A percentile compares a stretch with the other conserved stretches of the same genome.
Conservation (phyloP, 1,140 invertebrate genomes). For the Armadillidium nasatum region DNA sequence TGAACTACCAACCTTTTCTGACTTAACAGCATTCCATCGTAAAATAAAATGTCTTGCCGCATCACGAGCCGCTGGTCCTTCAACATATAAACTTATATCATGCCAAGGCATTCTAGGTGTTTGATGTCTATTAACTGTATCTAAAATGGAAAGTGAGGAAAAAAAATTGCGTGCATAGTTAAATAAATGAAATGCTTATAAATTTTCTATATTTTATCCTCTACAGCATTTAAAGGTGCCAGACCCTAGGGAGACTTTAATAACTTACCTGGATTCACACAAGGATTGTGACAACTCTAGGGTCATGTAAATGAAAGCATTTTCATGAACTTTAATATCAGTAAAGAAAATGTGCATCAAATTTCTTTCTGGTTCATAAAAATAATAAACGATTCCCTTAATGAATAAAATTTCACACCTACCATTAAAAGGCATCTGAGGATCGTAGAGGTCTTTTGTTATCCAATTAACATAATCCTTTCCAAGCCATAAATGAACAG, state of each 20-base stretch:
- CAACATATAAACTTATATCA: slow-evolving; percentile 82
- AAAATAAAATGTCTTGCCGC: slow-evolving; percentile 95
- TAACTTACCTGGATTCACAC: too few species aligned
- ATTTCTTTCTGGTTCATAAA: too few species aligned
- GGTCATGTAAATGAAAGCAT: too few species aligned
- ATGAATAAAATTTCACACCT: not conserved
- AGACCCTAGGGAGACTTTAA: too few species aligned
- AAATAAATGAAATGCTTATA: too few species aligned
- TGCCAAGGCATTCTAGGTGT: slow-evolving; percentile 98
- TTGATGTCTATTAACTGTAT: slow-evolving; percentile 77
- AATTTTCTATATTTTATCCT: too few species aligned
- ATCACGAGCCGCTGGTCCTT: slow-evolving; percentile 80
- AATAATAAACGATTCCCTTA: too few species aligned
- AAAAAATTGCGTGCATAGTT: too few species aligned
- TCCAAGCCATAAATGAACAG: slow-evolving; percentile 90
- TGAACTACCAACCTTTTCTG: slow-evolving; percentile 42
- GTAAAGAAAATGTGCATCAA: too few species aligned
- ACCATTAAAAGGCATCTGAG: slow-evolving; percentile 65
- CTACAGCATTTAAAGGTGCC: too few species aligned
- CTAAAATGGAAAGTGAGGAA: slow-evolving; percentile 53
- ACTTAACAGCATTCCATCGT: slow-evolving; percentile 93
- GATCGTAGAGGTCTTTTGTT: slow-evolving; percentile 90
- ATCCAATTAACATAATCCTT: slow-evolving; percentile 99
- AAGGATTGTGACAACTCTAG: too few species aligned
- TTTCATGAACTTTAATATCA: too few species aligned